phyloP scores from a whole-genome alignment of 2,888 invertebrate genomes.

The Synanthedon myopaeformis region DNA sequence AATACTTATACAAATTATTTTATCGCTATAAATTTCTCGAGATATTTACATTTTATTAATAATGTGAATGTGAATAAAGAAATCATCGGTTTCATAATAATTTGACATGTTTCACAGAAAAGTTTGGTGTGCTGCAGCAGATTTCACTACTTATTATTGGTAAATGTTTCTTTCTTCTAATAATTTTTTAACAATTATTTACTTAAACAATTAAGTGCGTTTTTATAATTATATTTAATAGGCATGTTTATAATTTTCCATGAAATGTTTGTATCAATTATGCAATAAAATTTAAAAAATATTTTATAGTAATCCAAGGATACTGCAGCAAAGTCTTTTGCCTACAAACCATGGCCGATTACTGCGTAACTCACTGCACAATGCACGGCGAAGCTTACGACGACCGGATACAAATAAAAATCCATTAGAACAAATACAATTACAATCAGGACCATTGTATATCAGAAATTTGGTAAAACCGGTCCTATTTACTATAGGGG shows the following conservation, averaged over 20 bases:
- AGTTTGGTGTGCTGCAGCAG: slow-evolving; percentile 44
- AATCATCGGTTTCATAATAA: slow-evolving; percentile 15
- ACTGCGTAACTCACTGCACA: slow-evolving; percentile 45
- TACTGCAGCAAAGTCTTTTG: slow-evolving; percentile 15
- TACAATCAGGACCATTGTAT: slow-evolving; percentile 52
- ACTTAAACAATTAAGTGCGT: too few species aligned
- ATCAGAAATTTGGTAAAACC: slow-evolving; percentile 69
- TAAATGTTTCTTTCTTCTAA: too few species aligned
- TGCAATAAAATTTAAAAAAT: slow-evolving; percentile 1
- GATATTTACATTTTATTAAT: slow-evolving; percentile 7
- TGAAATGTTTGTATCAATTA: not conserved
- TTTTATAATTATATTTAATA: too few species aligned
- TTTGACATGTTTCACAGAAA: slow-evolving; percentile 48
- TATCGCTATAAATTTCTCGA: too few species aligned
- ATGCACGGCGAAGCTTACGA: slow-evolving; percentile 28
- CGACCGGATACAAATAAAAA: slow-evolving; percentile 33
- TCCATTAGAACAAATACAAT: slow-evolving; percentile 46
- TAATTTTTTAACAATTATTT: too few species aligned
- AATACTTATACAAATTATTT: too few species aligned
- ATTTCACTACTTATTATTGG: slow-evolving; percentile 22
- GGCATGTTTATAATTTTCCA: not conserved
- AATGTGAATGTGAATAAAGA: slow-evolving; percentile 41
- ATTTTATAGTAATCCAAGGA: slow-evolving; percentile 24
- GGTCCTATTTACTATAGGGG: slow-evolving; percentile 74
- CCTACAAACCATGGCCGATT: slow-evolving; percentile 19